Base-by-base conservation (phyloP, 2,888 invertebrate species). In the Strigamia transsilvanica region DNA sequence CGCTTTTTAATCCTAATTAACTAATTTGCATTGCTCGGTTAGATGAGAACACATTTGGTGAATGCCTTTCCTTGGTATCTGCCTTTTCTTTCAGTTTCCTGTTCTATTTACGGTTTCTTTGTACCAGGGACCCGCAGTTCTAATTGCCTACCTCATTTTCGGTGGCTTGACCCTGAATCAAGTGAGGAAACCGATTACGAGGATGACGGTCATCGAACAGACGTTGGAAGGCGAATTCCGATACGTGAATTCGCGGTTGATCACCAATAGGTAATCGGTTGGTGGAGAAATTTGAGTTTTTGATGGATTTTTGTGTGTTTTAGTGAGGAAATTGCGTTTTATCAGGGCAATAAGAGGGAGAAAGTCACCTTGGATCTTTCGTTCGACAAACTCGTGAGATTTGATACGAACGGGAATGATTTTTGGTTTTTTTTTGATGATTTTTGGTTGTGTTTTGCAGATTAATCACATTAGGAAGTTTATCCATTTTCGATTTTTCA, bases 201-300 rank as follows among this genome's bases (percentile, higher is more conserved):
- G 92, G 79, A 91, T 99, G 90, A 99, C 99, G 0, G 95, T 97
- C 0, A 92, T 92, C 83, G 99, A 99, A 88, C 99, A 99, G 88
- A 95, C 95, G 87, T 89, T 98, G n/a, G 99, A 99, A 90, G 99
- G 99, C 82, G 98, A 99, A 90, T 98, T 96, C 89, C 92, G 99
- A 87, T 98, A 96, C 87, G 97, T 98, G 42, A 97, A 99, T 88
- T 96, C 98, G 2, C 91, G 99, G 80, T 90, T 99, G 41, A 99
- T 99, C 83, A 97, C 98, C 0, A 98, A 99, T 88, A 95, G 87
- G 87, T 87, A 78, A 80, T 5, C 0, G 10, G 10, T 41, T 80
- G 6, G 1, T 41, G 21, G 4, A 0, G 10, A 13, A 79, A 79
- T 42, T 38, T 38, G n/a, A 23, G 13, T 41, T 79, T 21, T 79